Evolutionary conservation across 2,797 vertebrate genomes (phyloP).

Genomic region (Etheostoma perlongum): DNA sequence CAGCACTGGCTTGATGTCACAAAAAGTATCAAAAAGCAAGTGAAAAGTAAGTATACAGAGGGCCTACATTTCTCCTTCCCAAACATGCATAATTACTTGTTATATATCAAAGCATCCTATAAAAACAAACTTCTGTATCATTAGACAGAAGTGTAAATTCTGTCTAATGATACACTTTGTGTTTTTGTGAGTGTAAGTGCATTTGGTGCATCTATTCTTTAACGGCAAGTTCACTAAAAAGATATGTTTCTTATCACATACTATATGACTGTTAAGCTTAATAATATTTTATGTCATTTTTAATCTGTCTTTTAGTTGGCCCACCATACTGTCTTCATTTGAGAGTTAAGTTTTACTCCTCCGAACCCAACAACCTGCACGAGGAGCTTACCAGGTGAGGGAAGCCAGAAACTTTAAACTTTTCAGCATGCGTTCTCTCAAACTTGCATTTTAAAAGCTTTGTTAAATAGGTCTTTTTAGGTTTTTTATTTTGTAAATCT

Average conservation of each 20-base stretch:
- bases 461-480: neutral
- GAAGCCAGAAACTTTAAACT: neutral
- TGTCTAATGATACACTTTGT: neutral
- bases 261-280: neutral
- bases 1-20: conserved; percentile 98
- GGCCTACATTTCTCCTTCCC: neutral
- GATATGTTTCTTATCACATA: neutral
- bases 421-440: neutral
- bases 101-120: neutral
- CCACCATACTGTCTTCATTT: conserved; percentile 98
- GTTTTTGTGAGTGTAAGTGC: neutral
- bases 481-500: neutral
- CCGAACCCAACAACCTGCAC: conserved; percentile 97
- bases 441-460: neutral
- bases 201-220: neutral
- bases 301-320: conserved; percentile 85
- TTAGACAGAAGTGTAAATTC: neutral
- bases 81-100: neutral
- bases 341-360: conserved; percentile 99
- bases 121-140: neutral
- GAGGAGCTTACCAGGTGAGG: conserved; percentile 95
- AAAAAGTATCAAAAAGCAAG: conserved; percentile 99
- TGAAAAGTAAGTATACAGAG: conserved; percentile 93
- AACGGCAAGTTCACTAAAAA: neutral
- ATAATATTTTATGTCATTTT: neutral